Evolutionary conservation across 2,888 invertebrate species (phyloP).

Genomic region (Odontomyia ornata): DNA sequence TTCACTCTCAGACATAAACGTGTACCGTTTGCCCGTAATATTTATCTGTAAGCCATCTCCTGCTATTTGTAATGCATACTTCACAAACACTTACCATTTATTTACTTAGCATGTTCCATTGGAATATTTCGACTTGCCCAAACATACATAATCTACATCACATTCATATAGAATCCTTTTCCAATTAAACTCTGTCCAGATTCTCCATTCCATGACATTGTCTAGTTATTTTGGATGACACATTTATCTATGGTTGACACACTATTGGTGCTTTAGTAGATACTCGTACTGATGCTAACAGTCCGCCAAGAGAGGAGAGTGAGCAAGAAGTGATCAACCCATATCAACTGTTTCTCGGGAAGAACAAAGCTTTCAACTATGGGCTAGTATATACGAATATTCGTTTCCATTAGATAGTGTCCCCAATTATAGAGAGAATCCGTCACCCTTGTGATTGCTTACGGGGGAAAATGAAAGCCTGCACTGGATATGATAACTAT

Average conservation of each 20-base stretch:
- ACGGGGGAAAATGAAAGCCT: not conserved
- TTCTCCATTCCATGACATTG: not conserved
- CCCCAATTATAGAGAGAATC: not conserved
- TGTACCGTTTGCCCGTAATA: too few species aligned
- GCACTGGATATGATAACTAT: not conserved
- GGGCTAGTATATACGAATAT: not conserved
- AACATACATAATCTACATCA: too few species aligned
- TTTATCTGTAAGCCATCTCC: too few species aligned
- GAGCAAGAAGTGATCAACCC: not conserved
- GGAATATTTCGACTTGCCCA: too few species aligned
- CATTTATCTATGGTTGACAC: not conserved
- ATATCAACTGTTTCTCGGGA: too few species aligned
- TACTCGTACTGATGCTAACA: not conserved
- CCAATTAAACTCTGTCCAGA: not conserved
- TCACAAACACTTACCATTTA: too few species aligned
- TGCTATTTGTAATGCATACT: too few species aligned
- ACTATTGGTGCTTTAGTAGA: not conserved
- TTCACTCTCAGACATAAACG: too few species aligned
- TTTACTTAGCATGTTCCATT: too few species aligned
- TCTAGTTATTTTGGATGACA: slow-evolving; percentile 6
- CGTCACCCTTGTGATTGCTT: not conserved
- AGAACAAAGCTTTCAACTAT: too few species aligned
- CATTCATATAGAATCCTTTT: not conserved
- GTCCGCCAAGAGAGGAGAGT: not conserved
- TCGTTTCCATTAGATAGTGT: not conserved